A percentile compares a stretch with the other conserved stretches of the same genome.
Conservation (phyloP, 1,140 invertebrate species). For the Portunus trituberculatus region DNA sequence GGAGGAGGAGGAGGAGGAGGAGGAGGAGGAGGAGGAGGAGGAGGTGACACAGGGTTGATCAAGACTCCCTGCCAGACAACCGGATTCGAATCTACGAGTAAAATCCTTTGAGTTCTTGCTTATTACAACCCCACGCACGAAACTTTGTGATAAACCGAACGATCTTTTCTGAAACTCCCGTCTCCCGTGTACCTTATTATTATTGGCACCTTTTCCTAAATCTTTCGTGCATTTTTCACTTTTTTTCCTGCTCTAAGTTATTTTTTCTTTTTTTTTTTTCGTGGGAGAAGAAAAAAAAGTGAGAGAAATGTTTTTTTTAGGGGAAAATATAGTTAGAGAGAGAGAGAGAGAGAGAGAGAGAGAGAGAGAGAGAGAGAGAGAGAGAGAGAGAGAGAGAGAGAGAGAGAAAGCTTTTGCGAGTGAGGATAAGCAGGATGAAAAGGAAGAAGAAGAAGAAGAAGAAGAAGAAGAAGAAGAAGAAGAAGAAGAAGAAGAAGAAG, state of each 20-base stretch:
- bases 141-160: too few species aligned
- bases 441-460: background rate
- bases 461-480: background rate
- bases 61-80: background rate
- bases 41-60: background rate
- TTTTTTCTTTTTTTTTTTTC: too few species aligned
- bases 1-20: background rate
- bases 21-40: conserved; percentile 1
- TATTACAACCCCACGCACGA: too few species aligned
- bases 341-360: background rate
- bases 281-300: too few species aligned
- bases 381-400: background rate
- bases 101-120: too few species aligned
- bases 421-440: background rate
- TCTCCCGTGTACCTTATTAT: too few species aligned
- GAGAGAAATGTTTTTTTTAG: too few species aligned
- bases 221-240: too few species aligned
- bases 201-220: too few species aligned
- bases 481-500: background rate
- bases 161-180: too few species aligned
- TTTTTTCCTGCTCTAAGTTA: too few species aligned
- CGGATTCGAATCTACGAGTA: too few species aligned
- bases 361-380: background rate
- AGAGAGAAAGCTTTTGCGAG: background rate
- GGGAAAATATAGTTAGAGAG: background rate